Percentiles rank a stretch among this genome's conserved stretches.
Evolutionary conservation across 30 jellyfish, hydroid and myxozoan genomes (phyloP).

Genomic region (Calvadosia cruxmelitensis): DNA sequence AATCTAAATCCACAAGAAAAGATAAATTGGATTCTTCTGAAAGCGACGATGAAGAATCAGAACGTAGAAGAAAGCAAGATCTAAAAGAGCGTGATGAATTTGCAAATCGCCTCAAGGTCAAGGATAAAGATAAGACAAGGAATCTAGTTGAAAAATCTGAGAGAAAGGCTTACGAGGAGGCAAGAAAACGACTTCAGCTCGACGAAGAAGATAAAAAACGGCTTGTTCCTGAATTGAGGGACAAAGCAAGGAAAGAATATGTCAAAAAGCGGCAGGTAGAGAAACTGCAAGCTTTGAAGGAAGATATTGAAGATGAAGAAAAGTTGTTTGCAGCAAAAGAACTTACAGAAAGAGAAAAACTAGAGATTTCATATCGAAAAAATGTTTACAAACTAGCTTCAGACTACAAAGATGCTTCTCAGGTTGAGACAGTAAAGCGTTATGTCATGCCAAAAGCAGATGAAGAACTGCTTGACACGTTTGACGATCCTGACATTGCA

Average conservation of each 20-base stretch:
- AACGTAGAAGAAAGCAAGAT: constrained; percentile 54
- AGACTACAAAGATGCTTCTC: constrained; percentile 64
- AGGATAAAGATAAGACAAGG: constrained; percentile 82
- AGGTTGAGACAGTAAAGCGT: constrained; percentile 67
- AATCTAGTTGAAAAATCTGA: constrained; percentile 68
- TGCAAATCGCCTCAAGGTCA: constrained; percentile 66
- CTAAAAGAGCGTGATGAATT: constrained; percentile 82
- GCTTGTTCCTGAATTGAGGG: constrained; percentile 63
- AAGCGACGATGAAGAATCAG: constrained; percentile 34
- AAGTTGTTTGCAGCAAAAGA: constrained; percentile 64
- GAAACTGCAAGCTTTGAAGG: constrained; percentile 72
- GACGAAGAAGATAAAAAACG: constrained; percentile 62
- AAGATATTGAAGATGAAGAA: constrained; percentile 95
- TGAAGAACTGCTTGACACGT: constrained; percentile 64
- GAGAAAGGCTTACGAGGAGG: constrained; percentile 49
- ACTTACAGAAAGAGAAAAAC: constrained; percentile 71
- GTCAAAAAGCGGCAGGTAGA: constrained; percentile 85
- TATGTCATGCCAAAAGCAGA: constrained; percentile 96
- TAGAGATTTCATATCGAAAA: constrained; percentile 77
- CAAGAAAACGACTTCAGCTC: constrained; percentile 44
- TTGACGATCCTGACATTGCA: constrained; percentile 62
- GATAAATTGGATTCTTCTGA: constrained; percentile 4
- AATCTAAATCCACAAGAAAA: constrained; percentile 6
- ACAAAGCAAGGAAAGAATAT: constrained; percentile 91
- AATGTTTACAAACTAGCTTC: constrained; percentile 77